Base-by-base conservation (phyloP, 2,113 vertebrate species). In the Rynchops niger region DNA sequence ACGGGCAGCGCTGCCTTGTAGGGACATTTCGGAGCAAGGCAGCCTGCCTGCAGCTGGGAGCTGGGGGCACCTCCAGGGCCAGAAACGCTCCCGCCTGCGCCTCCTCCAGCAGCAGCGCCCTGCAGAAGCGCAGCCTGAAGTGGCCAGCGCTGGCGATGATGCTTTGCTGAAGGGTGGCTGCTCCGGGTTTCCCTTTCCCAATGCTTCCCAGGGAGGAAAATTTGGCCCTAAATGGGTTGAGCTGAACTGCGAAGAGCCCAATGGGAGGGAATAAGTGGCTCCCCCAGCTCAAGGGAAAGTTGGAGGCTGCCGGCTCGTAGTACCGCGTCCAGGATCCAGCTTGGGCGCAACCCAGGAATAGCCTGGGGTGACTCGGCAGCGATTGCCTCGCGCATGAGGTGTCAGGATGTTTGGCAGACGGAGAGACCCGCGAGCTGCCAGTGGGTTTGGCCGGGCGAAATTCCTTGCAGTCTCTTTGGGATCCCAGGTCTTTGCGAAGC, bases 61-160 rank as follows among this genome's bases (percentile, higher is more conserved):
- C 38, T 59, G 82, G 34, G 42, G 40, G 11, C 52, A 61, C 49
- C 71, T 53, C 4, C 0, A 12, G 56, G 56, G 58, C 40, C 91
- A 70, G 62, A 32, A 86, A n/a, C 0, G 1, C 25, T 80, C 74
- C 43, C 40, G 22, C 47, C 69, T 50, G 18, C 4, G 3, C 74
- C 71, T 71, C 22, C 27, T 42, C 79, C 70, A 86, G 47, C 81
- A 76, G 56, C 84, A 82, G 27, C 9, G 5, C 62, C 56, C 42
- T 43, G 23, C 45, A 36, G 49, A 52, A 63, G 29, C 3, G 8
- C 18, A 52, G 58, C 71, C 62, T 38, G 61, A 19, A 47, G 32
- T 1, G 81, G 49, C 40, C 4, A 2, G 16, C 0, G 13, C 83
- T 74, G 27, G 3, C 1, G 1, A 5, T 2, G 52, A 34, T 61